Base-by-base conservation (phyloP, 2,888 invertebrate species). In the Stenotaenia linearis region DNA sequence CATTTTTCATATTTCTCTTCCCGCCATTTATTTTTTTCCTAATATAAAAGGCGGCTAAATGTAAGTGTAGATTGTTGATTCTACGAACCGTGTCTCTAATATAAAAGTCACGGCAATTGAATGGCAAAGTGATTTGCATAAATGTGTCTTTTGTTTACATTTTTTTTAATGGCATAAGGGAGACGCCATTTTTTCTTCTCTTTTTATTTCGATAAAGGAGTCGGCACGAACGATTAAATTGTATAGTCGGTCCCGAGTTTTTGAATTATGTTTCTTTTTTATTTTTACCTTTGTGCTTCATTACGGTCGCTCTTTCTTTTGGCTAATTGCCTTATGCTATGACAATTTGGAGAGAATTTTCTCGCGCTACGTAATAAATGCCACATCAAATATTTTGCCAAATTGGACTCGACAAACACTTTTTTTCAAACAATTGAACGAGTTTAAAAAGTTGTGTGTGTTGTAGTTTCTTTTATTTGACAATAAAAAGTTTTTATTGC, bases 281-380 rank as follows among this genome's bases (percentile, higher is more conserved):
- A 28, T 78, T 78, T 56, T 61, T 78, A 78, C 78, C 78, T 78
- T 78, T 78, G 61, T 78, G 78, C 78, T 78, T 78, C 78, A 78
- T 78, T 78, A 61, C 78, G 10, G 25, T 30, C 35, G 28, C 56
- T 78, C 78, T 78, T 77, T 78, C 61, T 28, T 69, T 40, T 30
- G 78, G 78, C 78, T 78, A 78, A 78, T 78, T 78, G 78, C 61
- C 78, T 50, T 78, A 61, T 25, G 61, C 61, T 30, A 18, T 56
- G 78, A 78, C 56, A 78, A 78, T 78, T 78, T 78, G n/a, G 56
- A 32, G 69, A 2, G 69, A 28, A 69, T 69, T 69, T 28, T n/a
- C 15, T 28, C 69, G 75, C 18, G 10, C 23, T 30, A 9, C 76
- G 15, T 32, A 37, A 37, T 74, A 74, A 69, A 69, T 25, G 69